Evolutionary conservation across 1,140 invertebrate genomes (phyloP).

Genomic region (Yoshiicerus persimilis): DNA sequence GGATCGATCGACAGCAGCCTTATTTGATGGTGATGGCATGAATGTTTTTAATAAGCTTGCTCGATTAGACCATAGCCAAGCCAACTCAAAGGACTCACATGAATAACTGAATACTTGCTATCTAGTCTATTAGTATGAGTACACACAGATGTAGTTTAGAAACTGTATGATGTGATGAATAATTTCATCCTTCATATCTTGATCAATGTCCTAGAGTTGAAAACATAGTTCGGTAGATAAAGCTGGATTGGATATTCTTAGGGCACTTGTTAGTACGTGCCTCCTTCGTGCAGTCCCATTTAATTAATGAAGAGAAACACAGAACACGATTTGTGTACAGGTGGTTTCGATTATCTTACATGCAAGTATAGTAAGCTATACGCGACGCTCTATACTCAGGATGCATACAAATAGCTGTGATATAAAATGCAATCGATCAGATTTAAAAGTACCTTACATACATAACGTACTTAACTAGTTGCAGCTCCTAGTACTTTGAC

Average conservation of each 20-base stretch:
- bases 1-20: slow-evolving; percentile 2
- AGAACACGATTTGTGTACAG: not conserved
- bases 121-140: not conserved
- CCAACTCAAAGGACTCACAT: not conserved
- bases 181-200: not conserved
- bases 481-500: no score
- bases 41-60: not conserved
- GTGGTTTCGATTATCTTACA: not conserved
- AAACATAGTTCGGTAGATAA: not conserved
- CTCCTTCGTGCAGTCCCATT: not conserved
- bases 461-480: no score
- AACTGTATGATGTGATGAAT: not conserved
- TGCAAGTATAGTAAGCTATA: not conserved
- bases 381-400: no score
- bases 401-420: no score
- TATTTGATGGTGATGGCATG: not conserved
- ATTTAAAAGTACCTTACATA: no score
- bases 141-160: not conserved
- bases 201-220: not conserved
- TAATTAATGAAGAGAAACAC: not conserved
- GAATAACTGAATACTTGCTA: not conserved
- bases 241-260: not conserved
- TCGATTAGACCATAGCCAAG: not conserved
- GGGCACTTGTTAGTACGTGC: not conserved
- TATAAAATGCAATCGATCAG: no score